Conservation (phyloP, 1,140 invertebrate species). For the Onthophagus taurus region DNA sequence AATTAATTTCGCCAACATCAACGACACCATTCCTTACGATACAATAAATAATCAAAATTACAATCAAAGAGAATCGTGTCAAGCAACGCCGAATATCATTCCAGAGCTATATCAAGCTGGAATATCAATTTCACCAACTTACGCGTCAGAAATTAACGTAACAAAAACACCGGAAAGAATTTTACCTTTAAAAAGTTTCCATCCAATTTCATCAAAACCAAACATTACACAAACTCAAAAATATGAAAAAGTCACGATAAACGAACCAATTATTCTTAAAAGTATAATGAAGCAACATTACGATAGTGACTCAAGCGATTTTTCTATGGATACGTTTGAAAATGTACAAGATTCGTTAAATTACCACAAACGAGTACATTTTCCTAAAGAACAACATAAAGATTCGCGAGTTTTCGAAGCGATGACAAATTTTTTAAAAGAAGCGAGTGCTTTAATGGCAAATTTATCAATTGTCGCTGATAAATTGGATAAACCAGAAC, state of each 20-base stretch:
- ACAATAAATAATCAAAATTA: background rate
- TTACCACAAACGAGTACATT: conserved; percentile 31
- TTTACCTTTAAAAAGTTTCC: conserved; percentile 3
- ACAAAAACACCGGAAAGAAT: conserved; percentile 2
- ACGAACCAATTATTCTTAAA: conserved; percentile 21
- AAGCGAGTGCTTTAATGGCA: conserved; percentile 30
- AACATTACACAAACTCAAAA: conserved; percentile 6
- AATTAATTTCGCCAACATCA: background rate
- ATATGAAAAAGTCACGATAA: conserved; percentile 13
- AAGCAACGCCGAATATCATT: conserved; percentile 7
- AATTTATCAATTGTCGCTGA: conserved; percentile 27
- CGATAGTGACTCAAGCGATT: conserved; percentile 7
- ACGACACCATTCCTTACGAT: conserved; percentile 8
- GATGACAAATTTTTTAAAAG: conserved; percentile 34
- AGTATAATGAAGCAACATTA: conserved; percentile 21
- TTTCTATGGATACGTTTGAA: conserved; percentile 14
- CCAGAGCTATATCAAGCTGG: too few species aligned
- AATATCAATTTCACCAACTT: conserved; percentile 12
- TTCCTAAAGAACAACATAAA: conserved; percentile 16
- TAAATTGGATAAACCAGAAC: conserved; percentile 17
- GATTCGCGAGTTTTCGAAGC: conserved; percentile 25
- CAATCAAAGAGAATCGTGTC: background rate
- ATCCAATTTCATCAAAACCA: conserved; percentile 11
- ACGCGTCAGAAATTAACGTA: conserved; percentile 14
- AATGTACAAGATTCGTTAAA: conserved; percentile 28